phyloP scores from a whole-genome alignment of 2,888 invertebrate genomes.

The Nymphalis c-album region DNA sequence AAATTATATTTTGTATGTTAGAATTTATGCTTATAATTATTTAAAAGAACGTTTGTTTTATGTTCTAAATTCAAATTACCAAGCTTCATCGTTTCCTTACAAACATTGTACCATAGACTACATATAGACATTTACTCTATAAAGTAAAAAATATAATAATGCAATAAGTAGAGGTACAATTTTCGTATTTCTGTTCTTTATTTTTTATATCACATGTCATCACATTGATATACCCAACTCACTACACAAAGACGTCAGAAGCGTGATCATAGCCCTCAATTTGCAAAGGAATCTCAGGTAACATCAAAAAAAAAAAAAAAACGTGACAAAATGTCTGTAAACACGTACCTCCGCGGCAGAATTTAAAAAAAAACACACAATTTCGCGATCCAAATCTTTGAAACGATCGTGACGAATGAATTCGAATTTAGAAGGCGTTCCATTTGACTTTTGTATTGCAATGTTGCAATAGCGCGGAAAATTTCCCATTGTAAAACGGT shows the following conservation, averaged over 20 bases:
- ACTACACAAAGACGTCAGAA: slow-evolving; percentile 51
- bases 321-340: slow-evolving; percentile 81
- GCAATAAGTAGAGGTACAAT: slow-evolving; percentile 5
- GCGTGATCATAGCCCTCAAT: slow-evolving; percentile 66
- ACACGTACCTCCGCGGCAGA: slow-evolving; percentile 73
- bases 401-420: slow-evolving; percentile 59
- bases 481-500: slow-evolving; percentile 53
- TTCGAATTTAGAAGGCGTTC: slow-evolving; percentile 71
- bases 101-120: too few relatives aligned
- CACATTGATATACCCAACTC: slow-evolving; percentile 65
- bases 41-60: too few relatives aligned
- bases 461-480: slow-evolving; percentile 69
- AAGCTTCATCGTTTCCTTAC: too few relatives aligned
- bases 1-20: slow-evolving; percentile 1
- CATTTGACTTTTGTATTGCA: slow-evolving; percentile 66
- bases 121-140: too few relatives aligned
- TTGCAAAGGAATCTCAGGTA: slow-evolving; percentile 72
- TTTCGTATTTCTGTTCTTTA: neutral
- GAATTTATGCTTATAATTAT: too few relatives aligned
- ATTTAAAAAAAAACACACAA: slow-evolving; percentile 56
- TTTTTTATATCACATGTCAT: slow-evolving; percentile 63
- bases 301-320: slow-evolving; percentile 63
- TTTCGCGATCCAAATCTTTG: slow-evolving; percentile 46
- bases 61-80: too few relatives aligned
- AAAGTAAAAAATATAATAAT: neutral